A percentile compares a stretch with the other conserved stretches of the same genome.
These are phyloP conservation scores for Plecturocebus donacophilus DNA, from an alignment of 2,113 vertebrate genomes.

Conservation along the genomic window DNA sequence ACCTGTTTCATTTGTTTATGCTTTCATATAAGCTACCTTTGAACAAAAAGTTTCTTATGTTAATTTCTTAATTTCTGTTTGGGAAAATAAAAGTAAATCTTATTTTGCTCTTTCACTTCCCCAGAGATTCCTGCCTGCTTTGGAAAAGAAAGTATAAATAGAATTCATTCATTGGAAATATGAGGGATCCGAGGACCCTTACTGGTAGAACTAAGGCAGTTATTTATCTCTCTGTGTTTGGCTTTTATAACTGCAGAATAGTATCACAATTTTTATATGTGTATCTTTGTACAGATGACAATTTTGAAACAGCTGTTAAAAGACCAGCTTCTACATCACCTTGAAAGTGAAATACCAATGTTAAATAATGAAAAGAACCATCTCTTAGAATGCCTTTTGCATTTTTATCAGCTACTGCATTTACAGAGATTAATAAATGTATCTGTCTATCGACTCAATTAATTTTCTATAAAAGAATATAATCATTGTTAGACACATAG, in stretches of 20 bases:
- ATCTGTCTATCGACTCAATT: constrained; percentile 31
- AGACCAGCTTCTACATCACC: constrained; percentile 48
- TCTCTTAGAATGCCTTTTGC: constrained; percentile 36
- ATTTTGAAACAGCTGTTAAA: constrained; percentile 48
- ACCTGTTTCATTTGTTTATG: constrained; percentile 28
- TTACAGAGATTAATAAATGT: constrained; percentile 57
- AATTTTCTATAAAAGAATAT: constrained; percentile 65
- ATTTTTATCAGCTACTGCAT: constrained; percentile 36
- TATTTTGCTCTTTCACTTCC: constrained; percentile 35
- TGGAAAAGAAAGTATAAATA: neutral
- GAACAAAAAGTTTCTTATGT: neutral
- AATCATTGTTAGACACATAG: constrained; percentile 51
- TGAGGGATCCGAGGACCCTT: neutral
- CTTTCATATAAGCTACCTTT: constrained; percentile 19
- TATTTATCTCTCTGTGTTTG: constrained; percentile 24
- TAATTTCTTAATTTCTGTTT: constrained; percentile 50
- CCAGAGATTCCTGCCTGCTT: neutral
- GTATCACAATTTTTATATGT: neutral
- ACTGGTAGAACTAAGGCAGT: neutral
- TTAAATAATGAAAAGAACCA: constrained; percentile 57
- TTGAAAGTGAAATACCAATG: constrained; percentile 62
- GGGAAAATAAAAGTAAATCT: constrained; percentile 25
- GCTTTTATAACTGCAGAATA: neutral
- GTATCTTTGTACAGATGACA: constrained; percentile 42
- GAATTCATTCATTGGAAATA: constrained; percentile 44